A percentile compares a stretch with the other conserved stretches of the same genome.
Conservation (phyloP, 2,797 vertebrate genomes). For the Malacoctenus gilli region DNA sequence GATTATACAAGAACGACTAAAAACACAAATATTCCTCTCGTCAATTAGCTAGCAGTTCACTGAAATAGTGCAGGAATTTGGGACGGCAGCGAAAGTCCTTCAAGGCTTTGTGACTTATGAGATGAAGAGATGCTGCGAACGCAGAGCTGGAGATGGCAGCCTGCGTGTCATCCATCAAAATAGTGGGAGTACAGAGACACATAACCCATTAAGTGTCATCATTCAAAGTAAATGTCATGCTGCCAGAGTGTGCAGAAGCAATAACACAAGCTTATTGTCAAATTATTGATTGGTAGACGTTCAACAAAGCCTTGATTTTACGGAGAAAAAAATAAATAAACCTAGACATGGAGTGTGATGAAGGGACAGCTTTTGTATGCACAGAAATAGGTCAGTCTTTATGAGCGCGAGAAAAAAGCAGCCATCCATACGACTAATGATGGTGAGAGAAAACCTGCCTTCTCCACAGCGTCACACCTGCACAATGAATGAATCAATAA, state of each 20-base stretch:
- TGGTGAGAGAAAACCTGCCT: not conserved
- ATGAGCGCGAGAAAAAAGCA: not conserved
- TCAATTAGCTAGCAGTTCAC: not conserved
- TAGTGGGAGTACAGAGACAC: conserved; percentile 35
- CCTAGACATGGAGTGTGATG: not conserved
- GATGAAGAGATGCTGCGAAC: conserved; percentile 21
- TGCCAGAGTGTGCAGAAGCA: conserved; percentile 46
- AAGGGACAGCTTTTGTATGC: conserved; percentile 2
- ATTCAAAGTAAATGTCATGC: conserved; percentile 62
- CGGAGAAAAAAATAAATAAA: conserved; percentile 13
- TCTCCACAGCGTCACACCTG: no score
- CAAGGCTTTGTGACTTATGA: conserved; percentile 46
- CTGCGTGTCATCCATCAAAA: conserved; percentile 51
- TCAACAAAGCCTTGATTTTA: conserved; percentile 14
- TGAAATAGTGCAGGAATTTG: not conserved
- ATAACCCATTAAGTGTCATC: conserved; percentile 51
- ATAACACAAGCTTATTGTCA: conserved; percentile 48
- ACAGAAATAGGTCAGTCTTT: conserved; percentile 1
- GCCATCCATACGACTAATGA: not conserved
- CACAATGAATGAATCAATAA: no score
- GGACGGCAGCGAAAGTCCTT: conserved; percentile 18
- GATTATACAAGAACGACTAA: conserved; percentile 5
- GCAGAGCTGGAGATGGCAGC: conserved; percentile 29
- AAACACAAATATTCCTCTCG: conserved; percentile 15
- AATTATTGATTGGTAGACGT: conserved; percentile 48